Conservation (phyloP, 2,797 vertebrate species). For the Onychomys arenicola region DNA sequence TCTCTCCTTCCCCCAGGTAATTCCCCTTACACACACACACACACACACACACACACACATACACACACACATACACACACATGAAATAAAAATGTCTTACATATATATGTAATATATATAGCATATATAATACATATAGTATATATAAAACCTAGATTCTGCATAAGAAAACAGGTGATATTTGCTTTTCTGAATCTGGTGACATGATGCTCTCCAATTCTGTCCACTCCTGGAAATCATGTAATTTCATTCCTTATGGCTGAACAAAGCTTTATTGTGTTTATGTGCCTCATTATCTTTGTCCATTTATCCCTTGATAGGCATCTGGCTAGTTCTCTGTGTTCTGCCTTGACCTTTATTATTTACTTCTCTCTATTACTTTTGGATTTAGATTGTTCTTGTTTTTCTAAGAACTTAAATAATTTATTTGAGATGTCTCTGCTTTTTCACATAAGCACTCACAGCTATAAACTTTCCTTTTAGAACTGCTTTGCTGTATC, state of each 20-base stretch:
- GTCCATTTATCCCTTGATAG: not conserved
- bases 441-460: not conserved
- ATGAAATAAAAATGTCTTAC: not conserved
- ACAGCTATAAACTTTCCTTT: not conserved
- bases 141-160: not conserved
- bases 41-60: rapidly evolving
- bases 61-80: not conserved
- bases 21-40: not conserved
- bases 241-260: not conserved
- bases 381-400: not conserved
- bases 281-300: not conserved
- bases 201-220: not conserved
- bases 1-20: not conserved
- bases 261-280: not conserved
- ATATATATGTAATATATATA: not conserved
- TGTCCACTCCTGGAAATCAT: not conserved
- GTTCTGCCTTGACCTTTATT: not conserved
- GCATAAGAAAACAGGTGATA: not conserved
- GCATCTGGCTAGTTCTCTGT: not conserved
- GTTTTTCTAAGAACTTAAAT: not conserved
- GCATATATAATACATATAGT: not conserved
- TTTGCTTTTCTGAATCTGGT: not conserved
- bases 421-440: not conserved
- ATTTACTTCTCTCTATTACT: not conserved
- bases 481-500: not conserved